These are phyloP conservation scores for Bombycilla garrulus DNA, from an alignment of 2,113 vertebrate genomes.

Conservation along the genomic window DNA sequence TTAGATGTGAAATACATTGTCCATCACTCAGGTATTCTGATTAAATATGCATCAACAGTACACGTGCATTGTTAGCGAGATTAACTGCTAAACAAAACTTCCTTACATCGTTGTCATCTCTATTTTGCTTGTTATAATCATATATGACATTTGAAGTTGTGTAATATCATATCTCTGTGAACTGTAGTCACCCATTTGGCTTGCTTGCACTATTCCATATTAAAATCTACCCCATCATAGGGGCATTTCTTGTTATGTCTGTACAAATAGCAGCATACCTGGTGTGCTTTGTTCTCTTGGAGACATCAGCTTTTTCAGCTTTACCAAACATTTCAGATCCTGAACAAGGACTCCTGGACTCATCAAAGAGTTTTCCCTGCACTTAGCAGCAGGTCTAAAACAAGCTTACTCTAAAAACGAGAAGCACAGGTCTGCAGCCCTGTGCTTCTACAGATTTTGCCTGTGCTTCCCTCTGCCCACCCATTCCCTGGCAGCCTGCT, in stretches of 20 bases:
- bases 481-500: fast-evolving
- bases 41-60: neutral
- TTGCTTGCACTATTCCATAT: neutral
- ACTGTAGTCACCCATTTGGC: neutral
- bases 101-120: neutral
- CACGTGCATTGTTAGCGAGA: neutral
- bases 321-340: neutral
- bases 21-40: neutral
- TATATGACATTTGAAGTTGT: neutral
- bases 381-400: neutral
- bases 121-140: neutral
- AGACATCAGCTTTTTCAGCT: neutral
- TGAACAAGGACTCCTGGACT: neutral
- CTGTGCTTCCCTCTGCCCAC: neutral
- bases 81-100: neutral
- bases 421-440: neutral
- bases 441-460: neutral
- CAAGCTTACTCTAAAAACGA: neutral
- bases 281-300: neutral
- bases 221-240: neutral
- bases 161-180: neutral
- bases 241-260: neutral
- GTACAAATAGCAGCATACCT: neutral
- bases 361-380: neutral
- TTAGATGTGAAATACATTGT: neutral